Percentiles rank a stretch among this genome's conserved stretches.
Evolutionary conservation across 2,888 invertebrate genomes (phyloP).

Genomic region (Colostygia pectinataria): DNA sequence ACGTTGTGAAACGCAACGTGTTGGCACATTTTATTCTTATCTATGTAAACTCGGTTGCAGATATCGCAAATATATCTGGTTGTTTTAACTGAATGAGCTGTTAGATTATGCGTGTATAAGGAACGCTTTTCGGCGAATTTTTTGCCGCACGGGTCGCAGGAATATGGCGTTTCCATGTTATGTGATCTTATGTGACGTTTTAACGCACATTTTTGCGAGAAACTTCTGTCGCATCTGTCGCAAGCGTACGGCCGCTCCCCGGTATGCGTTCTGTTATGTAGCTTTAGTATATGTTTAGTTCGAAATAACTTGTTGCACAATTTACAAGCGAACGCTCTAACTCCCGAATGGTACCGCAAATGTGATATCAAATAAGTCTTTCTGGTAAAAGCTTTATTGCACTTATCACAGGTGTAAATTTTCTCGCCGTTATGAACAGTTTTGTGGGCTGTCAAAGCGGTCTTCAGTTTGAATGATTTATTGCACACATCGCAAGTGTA

Average conservation of each 20-base stretch:
- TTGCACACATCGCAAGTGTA: constrained; percentile 8
- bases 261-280: constrained; percentile 1
- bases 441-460: not conserved
- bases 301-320: constrained; percentile 7
- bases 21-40: not conserved
- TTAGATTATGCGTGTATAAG: not conserved
- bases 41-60: not conserved
- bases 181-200: not conserved
- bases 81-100: not conserved
- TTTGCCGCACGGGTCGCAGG: not conserved
- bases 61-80: not conserved
- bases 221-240: not conserved
- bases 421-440: constrained; percentile 4
- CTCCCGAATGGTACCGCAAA: constrained; percentile 2
- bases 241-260: not conserved
- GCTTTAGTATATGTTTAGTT: not conserved
- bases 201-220: not conserved
- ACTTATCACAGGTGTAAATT: constrained; percentile 9
- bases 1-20: not conserved
- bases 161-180: not conserved
- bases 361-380: constrained; percentile 11
- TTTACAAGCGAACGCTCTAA: constrained; percentile 18
- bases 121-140: not conserved
- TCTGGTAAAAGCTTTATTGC: constrained; percentile 4
- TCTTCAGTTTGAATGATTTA: not conserved